A percentile compares a stretch with the other conserved stretches of the same genome.
Conservation (phyloP, 2,888 invertebrate genomes). For the Lathronympha strigana region DNA sequence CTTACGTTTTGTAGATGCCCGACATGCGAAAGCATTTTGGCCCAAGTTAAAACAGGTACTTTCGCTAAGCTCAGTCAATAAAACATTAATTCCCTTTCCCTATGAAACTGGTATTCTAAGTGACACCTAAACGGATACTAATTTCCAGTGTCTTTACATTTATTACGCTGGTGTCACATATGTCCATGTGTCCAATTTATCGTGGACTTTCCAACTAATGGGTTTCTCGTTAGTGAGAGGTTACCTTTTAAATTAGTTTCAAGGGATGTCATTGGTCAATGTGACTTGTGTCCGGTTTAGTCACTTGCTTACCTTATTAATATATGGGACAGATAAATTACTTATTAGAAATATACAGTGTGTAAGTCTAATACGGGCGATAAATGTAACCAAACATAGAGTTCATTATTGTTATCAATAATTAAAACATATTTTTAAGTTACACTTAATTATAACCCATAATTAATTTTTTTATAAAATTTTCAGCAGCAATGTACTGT, state of each 20-base stretch:
- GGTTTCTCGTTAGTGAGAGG: conserved; percentile 27
- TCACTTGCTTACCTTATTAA: conserved; percentile 9
- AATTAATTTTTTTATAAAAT: too few species aligned
- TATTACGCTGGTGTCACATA: conserved; percentile 14
- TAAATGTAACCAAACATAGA: too few species aligned
- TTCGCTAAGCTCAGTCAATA: too few species aligned
- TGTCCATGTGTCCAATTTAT: conserved; percentile 4
- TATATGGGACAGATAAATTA: conserved; percentile 10
- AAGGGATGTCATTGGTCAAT: conserved; percentile 16
- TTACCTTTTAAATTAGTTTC: conserved; percentile 25
- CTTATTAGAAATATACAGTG: neutral
- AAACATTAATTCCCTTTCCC: conserved; percentile 18
- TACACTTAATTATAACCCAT: too few species aligned
- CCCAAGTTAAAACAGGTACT: too few species aligned
- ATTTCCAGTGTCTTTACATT: conserved; percentile 27
- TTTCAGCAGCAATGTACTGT: too few species aligned
- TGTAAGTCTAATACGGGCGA: too few species aligned
- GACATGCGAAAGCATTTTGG: neutral
- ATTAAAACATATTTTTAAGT: too few species aligned
- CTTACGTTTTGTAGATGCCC: conserved; percentile 6
- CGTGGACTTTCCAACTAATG: conserved; percentile 26
- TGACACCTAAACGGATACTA: conserved; percentile 20
- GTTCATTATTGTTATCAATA: too few species aligned
- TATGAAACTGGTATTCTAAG: conserved; percentile 2
- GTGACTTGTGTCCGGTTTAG: neutral